Evolutionary conservation across 2,888 invertebrate species (phyloP), one percentile per base, ranked within the genome.

Genomic region (Griposia aprilina): DNA sequence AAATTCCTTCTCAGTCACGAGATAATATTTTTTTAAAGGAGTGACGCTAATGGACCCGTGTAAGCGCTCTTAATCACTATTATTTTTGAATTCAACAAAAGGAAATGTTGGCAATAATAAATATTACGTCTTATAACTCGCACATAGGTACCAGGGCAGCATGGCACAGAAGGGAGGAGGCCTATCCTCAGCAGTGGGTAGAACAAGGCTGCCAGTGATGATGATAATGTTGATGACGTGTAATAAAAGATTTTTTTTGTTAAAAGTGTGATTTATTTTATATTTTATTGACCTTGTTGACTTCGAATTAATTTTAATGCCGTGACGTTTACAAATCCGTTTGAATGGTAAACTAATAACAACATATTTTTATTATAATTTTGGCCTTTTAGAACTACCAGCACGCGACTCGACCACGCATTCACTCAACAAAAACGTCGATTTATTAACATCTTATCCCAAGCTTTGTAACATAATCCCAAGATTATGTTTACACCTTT

Each of bases 51-150:
- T n/a, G n/a, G n/a, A n/a, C n/a, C n/a, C n/a, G n/a, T n/a, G n/a
- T n/a, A n/a, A n/a, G n/a, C n/a, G n/a, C n/a, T n/a, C n/a, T n/a
- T 68, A 80, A 59, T 74, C 74, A 74, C 59, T 70, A 48, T 82
- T 71, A 30, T 76, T 65, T 71, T 45, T 63, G n/a, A 13, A 48
- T 13, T 11, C 10, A 73, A 69, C 63, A 72, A 83, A 76, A 36
- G 60, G n/a, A 30, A 30, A n/a, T 79, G 23, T 60, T 4, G 48
- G 15, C 41, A 50, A 55, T 48, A 36, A 78, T 41, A 23, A 69
- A 55, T 69, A 55, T 48, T 52, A 36, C 17, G 5, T 68, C 23
- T 30, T 50, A 20, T 5, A 30, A 10, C 52, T 52, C 10, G 23
- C 52, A 23, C 23, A 36, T 36, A n/a, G n/a, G n/a, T n/a, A 36